Conservation (phyloP, 2,113 vertebrate genomes). For the Brachypodius melanocephalos region DNA sequence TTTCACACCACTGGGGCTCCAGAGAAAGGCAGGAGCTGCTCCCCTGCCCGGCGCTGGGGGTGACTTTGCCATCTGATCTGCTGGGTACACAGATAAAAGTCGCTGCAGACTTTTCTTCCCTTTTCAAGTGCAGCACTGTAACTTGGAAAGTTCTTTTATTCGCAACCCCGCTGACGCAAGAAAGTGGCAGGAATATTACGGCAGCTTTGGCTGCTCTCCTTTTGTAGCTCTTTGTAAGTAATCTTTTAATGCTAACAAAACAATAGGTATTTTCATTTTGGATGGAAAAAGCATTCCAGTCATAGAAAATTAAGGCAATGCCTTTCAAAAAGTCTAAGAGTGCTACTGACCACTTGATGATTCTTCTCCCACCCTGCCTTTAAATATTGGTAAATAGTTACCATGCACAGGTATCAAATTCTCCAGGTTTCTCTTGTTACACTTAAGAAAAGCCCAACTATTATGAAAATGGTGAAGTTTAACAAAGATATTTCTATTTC, state of each 20-base stretch:
- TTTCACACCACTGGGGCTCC: background rate
- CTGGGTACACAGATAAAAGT: constrained; percentile 55
- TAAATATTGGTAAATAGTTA: background rate
- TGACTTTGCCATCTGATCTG: constrained; percentile 61
- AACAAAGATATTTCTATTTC: constrained; percentile 36
- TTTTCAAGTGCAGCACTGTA: constrained; percentile 46
- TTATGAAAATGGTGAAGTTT: constrained; percentile 11
- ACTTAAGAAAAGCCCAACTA: background rate
- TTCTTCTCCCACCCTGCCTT: background rate
- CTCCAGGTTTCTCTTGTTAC: background rate
- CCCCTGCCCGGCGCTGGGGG: constrained; percentile 23
- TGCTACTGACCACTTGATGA: background rate
- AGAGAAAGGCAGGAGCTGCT: constrained; percentile 23
- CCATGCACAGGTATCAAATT: background rate
- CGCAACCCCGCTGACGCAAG: constrained; percentile 23
- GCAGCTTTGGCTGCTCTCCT: constrained; percentile 43
- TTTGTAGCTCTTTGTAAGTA: background rate
- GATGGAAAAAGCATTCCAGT: background rate
- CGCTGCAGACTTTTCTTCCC: background rate
- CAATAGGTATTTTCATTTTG: constrained; percentile 4
- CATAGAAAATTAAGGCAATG: background rate
- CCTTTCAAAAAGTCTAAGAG: background rate
- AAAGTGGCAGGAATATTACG: constrained; percentile 52
- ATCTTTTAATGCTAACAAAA: constrained; percentile 28
- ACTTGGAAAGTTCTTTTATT: constrained; percentile 55